These are phyloP conservation scores for Notolepis coatsorum DNA, from an alignment of 2,797 vertebrate species.

Conservation along the genomic window DNA sequence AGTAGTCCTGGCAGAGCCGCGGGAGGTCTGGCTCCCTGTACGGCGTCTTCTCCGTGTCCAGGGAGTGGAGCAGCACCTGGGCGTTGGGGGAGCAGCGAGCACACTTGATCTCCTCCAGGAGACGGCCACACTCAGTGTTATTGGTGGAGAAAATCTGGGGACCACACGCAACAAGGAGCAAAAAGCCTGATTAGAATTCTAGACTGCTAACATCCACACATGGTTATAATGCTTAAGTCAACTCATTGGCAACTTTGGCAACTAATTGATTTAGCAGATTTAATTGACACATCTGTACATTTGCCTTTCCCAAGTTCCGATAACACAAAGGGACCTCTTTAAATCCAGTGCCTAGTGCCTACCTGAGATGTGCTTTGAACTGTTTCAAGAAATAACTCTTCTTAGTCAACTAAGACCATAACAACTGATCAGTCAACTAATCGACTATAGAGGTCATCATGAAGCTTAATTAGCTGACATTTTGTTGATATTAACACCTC, in stretches of 20 bases:
- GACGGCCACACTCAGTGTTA: conserved; percentile 96
- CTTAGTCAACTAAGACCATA: too few relatives aligned
- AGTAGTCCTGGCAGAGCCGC: conserved; percentile 95
- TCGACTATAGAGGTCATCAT: too few relatives aligned
- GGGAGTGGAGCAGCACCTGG: conserved; percentile 93
- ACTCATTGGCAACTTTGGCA: neutral
- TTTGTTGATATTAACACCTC: conserved; percentile 17
- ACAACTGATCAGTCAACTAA: too few relatives aligned
- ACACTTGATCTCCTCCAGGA: conserved; percentile 98
- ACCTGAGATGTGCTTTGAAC: too few relatives aligned
- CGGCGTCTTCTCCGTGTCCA: conserved; percentile 86
- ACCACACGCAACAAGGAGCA: conserved; percentile 61
- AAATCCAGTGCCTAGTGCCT: too few relatives aligned
- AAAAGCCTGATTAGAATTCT: conserved; percentile 11
- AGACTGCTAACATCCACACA: conserved; percentile 32
- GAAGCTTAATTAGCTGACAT: conserved; percentile 4
- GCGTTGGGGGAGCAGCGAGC: conserved; percentile 96
- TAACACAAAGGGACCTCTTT: too few relatives aligned
- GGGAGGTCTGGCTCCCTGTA: conserved; percentile 92
- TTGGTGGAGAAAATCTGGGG: conserved; percentile 96
- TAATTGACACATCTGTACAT: too few relatives aligned
- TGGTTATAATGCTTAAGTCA: neutral
- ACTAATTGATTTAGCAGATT: neutral
- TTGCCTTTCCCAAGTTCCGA: too few relatives aligned
- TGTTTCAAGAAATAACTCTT: too few relatives aligned